These are phyloP conservation scores for Neodon shergylaensis DNA, from an alignment of 2,113 vertebrate species.

Conservation along the genomic window DNA sequence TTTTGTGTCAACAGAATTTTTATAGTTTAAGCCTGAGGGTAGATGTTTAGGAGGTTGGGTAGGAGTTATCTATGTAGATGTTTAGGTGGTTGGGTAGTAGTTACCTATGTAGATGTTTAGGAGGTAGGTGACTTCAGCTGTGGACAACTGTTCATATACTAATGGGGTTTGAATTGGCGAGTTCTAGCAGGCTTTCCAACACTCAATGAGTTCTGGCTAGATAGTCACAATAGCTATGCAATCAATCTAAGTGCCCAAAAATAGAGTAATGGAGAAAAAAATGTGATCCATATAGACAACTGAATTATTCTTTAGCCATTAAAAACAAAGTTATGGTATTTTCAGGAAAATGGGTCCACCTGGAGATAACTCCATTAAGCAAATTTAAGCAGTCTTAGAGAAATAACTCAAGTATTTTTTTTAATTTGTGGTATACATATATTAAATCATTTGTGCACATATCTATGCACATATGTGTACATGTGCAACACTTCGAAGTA, in stretches of 20 bases:
- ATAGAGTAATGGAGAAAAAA: too few species aligned
- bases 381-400: background rate
- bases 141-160: background rate
- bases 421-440: too few species aligned
- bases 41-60: background rate
- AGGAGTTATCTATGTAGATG: too few species aligned
- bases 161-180: background rate
- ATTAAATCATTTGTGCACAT: background rate
- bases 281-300: background rate
- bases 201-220: background rate
- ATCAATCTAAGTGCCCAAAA: background rate
- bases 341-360: background rate
- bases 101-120: background rate
- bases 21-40: background rate
- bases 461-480: background rate
- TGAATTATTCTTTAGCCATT: too few species aligned
- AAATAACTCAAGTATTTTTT: background rate
- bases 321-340: background rate
- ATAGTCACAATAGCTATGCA: background rate
- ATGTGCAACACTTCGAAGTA: background rate
- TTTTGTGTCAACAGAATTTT: background rate
- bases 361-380: background rate
- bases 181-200: background rate
- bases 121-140: background rate
- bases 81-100: background rate